phyloP scores from a whole-genome alignment of 2,113 vertebrate genomes.

The Salvator merianae region DNA sequence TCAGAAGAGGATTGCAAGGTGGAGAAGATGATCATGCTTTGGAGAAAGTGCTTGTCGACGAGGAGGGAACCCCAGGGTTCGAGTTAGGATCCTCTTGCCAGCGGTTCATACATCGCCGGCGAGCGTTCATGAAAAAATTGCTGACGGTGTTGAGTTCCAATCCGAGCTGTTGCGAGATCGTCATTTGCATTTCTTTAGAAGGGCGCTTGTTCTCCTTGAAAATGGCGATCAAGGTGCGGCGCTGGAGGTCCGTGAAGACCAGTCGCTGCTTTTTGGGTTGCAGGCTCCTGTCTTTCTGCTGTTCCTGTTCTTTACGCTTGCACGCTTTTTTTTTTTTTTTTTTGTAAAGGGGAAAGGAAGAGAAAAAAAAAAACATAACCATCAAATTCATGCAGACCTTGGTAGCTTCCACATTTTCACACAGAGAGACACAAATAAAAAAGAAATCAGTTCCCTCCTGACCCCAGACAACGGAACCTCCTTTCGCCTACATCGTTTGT shows the following conservation, averaged over 20 bases:
- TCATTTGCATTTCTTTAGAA: slow-evolving; percentile 98
- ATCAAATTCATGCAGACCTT: slow-evolving; percentile 31
- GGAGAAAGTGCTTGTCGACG: slow-evolving; percentile 91
- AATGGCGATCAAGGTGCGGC: slow-evolving; percentile 97
- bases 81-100: slow-evolving; percentile 91
- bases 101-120: slow-evolving; percentile 95
- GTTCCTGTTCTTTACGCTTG: slow-evolving; percentile 98
- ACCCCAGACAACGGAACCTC: neutral
- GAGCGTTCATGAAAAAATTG: slow-evolving; percentile 99
- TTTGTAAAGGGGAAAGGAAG: too few relatives aligned
- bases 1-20: slow-evolving; percentile 21
- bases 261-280: slow-evolving; percentile 96
- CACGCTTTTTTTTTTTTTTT: slow-evolving; percentile 82
- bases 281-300: slow-evolving; percentile 93
- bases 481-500: neutral
- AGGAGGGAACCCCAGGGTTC: slow-evolving; percentile 85
- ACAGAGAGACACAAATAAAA: neutral
- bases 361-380: slow-evolving; percentile 33
- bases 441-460: too few relatives aligned
- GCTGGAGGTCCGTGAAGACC: slow-evolving; percentile 98
- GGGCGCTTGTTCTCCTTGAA: slow-evolving; percentile 99
- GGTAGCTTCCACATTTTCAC: neutral
- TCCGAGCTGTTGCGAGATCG: slow-evolving; percentile 97
- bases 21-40: slow-evolving; percentile 85
- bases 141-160: slow-evolving; percentile 98